These are phyloP conservation scores for Nannospalax galili DNA, from an alignment of 2,113 vertebrate genomes.

Conservation along the genomic window DNA sequence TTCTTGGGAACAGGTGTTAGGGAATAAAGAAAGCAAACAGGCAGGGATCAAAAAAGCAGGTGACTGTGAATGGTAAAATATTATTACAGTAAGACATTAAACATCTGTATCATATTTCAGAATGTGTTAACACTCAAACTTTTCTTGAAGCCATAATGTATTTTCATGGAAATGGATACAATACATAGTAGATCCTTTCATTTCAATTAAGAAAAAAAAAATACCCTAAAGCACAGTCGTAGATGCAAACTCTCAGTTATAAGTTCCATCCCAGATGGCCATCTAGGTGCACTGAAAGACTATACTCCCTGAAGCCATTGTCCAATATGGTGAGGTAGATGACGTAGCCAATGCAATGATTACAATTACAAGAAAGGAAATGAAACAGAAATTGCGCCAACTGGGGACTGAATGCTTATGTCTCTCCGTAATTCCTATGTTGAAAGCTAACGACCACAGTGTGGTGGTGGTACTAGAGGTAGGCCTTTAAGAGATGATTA, in stretches of 20 bases:
- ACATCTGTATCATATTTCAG: constrained; percentile 73
- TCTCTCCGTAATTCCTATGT: not conserved
- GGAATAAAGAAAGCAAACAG: constrained; percentile 58
- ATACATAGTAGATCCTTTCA: constrained; percentile 19
- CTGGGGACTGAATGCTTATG: not conserved
- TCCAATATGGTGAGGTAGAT: not conserved
- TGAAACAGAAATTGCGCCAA: not conserved
- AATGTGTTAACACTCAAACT: constrained; percentile 61
- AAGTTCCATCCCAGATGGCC: constrained; percentile 47
- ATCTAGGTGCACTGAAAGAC: not conserved
- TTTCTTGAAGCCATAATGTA: constrained; percentile 60
- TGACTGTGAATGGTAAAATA: constrained; percentile 61
- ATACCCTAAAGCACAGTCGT: not conserved
- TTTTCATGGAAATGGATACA: constrained; percentile 62
- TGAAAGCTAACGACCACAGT: not conserved
- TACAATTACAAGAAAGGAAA: constrained; percentile 31
- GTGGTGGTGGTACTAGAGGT: not conserved
- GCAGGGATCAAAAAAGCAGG: constrained; percentile 63
- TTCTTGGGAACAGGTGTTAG: constrained; percentile 69
- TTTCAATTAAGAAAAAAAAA: constrained; percentile 50
- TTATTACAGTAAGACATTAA: constrained; percentile 63
- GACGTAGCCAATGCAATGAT: not conserved
- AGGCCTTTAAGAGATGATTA: not conserved
- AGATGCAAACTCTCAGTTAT: not conserved
- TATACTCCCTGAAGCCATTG: not conserved